phyloP scores from a whole-genome alignment of 2,888 invertebrate species.

The Nebria brevicollis region DNA sequence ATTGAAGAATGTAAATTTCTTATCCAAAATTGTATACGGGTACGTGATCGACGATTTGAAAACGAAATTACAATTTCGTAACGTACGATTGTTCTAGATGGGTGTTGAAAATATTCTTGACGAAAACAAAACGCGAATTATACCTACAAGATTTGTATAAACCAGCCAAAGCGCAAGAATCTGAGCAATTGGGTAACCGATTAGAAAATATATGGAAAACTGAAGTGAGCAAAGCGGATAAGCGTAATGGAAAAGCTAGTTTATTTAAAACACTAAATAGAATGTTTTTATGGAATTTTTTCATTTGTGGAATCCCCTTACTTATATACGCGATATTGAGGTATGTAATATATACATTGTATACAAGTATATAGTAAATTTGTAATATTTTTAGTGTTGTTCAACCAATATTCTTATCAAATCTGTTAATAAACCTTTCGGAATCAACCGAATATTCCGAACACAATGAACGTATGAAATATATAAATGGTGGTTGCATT shows the following conservation, averaged over 20 bases:
- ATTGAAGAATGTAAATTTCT: constrained; percentile 17
- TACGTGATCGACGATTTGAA: constrained; percentile 18
- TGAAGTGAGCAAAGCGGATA: constrained; percentile 64
- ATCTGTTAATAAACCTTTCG: constrained; percentile 18
- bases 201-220: constrained; percentile 71
- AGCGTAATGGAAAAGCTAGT: constrained; percentile 57
- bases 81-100: constrained; percentile 54
- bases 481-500: constrained; percentile 34
- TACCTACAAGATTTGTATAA: constrained; percentile 73
- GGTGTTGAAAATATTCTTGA: constrained; percentile 61
- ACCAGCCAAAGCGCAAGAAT: constrained; percentile 69
- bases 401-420: constrained; percentile 39
- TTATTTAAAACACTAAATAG: constrained; percentile 16
- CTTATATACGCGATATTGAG: constrained; percentile 35
- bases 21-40: constrained; percentile 34
- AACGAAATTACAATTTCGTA: not conserved
- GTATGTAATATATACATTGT: not conserved
- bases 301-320: constrained; percentile 23
- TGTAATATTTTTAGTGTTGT: constrained; percentile 26
- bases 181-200: constrained; percentile 70
- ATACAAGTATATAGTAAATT: not conserved
- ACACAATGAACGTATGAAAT: constrained; percentile 20
- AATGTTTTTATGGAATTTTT: constrained; percentile 31
- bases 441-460: constrained; percentile 12
- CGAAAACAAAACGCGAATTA: constrained; percentile 70